Base-by-base conservation (phyloP, 2,888 invertebrate species). In the Allygus modestus region DNA sequence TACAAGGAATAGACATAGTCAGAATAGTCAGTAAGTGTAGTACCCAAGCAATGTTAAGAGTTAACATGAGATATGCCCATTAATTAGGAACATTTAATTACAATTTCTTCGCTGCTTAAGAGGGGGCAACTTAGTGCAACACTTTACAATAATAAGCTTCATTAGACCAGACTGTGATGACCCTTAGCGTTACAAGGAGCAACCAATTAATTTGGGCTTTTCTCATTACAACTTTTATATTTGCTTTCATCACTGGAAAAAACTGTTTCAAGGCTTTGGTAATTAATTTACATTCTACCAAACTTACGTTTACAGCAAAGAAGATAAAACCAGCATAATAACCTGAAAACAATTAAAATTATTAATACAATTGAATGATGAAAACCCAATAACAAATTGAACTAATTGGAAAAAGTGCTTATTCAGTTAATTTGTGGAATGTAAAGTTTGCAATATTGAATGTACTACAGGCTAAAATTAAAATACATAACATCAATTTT, bases 91-190 rank as follows among this genome's bases (percentile, higher is more conserved):
- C 65, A 65, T 65, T 65, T 65, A 65, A 65, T 65, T 54, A 54
- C 65, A 28, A 28, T 28, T 65, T 28, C 65, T 28, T 58, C 20
- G 7, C 58, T 23, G 58, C 5, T 46, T 15, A 65, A 28, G 65
- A 65, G 17, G 65, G 15, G 28, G 9, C 31, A 28, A 12, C 31
- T 65, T 11, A 31, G 58, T 28, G 65, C 4, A 65, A 65, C 65
- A 65, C 65, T 65, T 65, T 15, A 65, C 65, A 65, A 31, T 65
- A 65, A 65, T 65, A 65, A 65, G 65, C 65, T 65, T 65, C 65
- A 31, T 65, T 65, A 65, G 65, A 28, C 65, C 4, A 2, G 31
- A 28, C 31, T 11, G 15, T 31, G 65, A 65, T 65, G 65, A 65
- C 65, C 65, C 65, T 65, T 15, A 26, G 65, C 65, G 5, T 28